These are phyloP conservation scores for Macaria liturata DNA, from an alignment of 2,888 invertebrate genomes.

Conservation along the genomic window DNA sequence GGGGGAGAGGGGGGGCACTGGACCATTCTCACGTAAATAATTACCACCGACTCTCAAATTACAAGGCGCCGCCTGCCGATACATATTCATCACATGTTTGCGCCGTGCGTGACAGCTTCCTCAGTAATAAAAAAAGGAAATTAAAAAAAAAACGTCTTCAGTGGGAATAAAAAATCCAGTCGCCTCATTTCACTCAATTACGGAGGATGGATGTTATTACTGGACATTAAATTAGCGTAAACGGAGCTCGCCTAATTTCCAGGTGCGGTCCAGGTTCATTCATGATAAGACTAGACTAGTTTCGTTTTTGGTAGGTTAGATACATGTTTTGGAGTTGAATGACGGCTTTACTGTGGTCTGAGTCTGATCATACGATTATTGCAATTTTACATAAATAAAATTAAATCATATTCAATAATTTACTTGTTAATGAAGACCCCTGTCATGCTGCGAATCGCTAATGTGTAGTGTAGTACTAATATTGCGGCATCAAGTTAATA, in stretches of 20 bases:
- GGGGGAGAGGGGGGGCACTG: conserved; percentile 47
- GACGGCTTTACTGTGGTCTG: too few relatives aligned
- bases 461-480: background rate
- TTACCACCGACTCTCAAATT: conserved; percentile 81
- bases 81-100: conserved; percentile 79
- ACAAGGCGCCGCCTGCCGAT: conserved; percentile 81
- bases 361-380: too few relatives aligned
- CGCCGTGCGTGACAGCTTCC: conserved; percentile 80
- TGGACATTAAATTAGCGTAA: conserved; percentile 28
- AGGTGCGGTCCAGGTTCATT: background rate
- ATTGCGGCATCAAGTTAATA: too few relatives aligned
- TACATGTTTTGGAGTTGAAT: too few relatives aligned
- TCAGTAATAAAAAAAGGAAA: conserved; percentile 43
- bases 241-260: conserved; percentile 22
- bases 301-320: too few relatives aligned
- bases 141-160: too few relatives aligned
- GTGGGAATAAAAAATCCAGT: conserved; percentile 20
- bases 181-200: conserved; percentile 44
- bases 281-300: too few relatives aligned
- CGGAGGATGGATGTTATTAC: conserved; percentile 28
- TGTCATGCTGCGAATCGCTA: background rate
- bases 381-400: too few relatives aligned
- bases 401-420: background rate
- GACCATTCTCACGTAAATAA: conserved; percentile 82
- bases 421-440: conserved; percentile 2